A percentile compares a stretch with the other conserved stretches of the same genome.
Conservation (phyloP, 1,140 invertebrate genomes). For the Saccostrea cuccullata region DNA sequence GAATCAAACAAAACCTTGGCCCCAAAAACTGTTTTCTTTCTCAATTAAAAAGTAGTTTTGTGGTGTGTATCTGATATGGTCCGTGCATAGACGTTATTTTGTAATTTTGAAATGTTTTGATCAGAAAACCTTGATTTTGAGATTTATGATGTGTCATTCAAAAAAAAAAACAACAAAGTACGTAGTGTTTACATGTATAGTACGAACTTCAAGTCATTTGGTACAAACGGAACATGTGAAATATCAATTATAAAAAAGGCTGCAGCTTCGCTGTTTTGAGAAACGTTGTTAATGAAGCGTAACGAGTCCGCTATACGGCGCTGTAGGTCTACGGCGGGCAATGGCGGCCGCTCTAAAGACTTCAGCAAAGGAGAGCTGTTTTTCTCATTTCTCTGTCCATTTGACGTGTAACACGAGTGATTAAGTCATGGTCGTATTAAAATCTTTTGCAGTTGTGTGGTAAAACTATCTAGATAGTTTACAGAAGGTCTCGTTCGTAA, state of each 20-base stretch:
- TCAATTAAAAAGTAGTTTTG: not conserved
- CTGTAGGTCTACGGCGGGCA: constrained; percentile 4
- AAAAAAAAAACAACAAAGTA: not conserved
- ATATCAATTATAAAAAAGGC: not conserved
- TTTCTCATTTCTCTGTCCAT: not conserved
- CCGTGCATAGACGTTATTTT: not conserved
- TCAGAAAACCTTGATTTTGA: not conserved
- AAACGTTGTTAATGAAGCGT: constrained; percentile 1
- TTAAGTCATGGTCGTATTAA: not conserved
- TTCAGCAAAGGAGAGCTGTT: not conserved
- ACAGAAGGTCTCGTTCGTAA: not conserved
- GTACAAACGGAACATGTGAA: constrained; percentile 12
- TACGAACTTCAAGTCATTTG: not conserved
- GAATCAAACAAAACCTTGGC: not conserved
- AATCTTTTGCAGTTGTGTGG: not conserved
- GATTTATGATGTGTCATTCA: not conserved
- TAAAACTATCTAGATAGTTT: not conserved
- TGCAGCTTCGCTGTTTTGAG: not conserved
- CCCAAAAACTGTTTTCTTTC: not conserved
- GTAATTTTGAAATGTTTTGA: not conserved
- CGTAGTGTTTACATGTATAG: not conserved
- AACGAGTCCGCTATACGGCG: not conserved
- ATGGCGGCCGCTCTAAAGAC: not conserved
- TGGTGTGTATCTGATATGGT: not conserved
- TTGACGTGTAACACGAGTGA: constrained; percentile 3